Base-by-base conservation (phyloP, 2,888 invertebrate species). In the Tetrapedia diversipes region DNA sequence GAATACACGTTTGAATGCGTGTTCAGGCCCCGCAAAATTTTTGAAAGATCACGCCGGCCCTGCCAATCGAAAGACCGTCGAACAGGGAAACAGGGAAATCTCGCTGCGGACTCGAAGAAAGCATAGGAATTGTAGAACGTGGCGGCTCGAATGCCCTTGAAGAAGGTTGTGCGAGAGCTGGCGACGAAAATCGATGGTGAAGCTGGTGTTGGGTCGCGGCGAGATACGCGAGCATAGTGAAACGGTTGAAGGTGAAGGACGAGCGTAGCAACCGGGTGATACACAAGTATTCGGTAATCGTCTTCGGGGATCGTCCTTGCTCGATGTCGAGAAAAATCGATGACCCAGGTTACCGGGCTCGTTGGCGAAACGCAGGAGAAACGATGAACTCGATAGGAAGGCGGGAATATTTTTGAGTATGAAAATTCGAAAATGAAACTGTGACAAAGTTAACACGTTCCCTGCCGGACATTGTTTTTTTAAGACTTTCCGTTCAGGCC, bases 221-320 rank as follows among this genome's bases (percentile, higher is more conserved):
- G 77, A 79, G 84, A 84, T 82, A 77, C 61, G 74, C 53, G 73
- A 68, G 60, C 66, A 72, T 73, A 77, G 67, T 66, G 75, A 83
- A 83, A 84, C 59, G 82, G 79, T 75, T 84, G 83, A 83, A 83
- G 83, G 83, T 83, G 84, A 83, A 83, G 83, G 84, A 81, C 84
- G 82, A 68, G 65, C 59, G 70, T 70, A 57, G 79, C 75, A 63
- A 70, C 66, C 68, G 66, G 75, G 71, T 82, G 83, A 83, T 84
- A 83, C 83, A 72, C 83, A 72, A 77, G 70, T 83, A 79, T 84
- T 84, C 73, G 79, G 67, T 82, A 83, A 83, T 84, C 84, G 82
- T 73, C 64, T 70, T 65, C 59, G 65, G 49, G 53, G 73, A 83
- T 83, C 83, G 83, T 84, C 83, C 84, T 83, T 84, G 84, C 60